phyloP scores from a whole-genome alignment of 1,140 invertebrate species.

The Drosophila arawakana region DNA sequence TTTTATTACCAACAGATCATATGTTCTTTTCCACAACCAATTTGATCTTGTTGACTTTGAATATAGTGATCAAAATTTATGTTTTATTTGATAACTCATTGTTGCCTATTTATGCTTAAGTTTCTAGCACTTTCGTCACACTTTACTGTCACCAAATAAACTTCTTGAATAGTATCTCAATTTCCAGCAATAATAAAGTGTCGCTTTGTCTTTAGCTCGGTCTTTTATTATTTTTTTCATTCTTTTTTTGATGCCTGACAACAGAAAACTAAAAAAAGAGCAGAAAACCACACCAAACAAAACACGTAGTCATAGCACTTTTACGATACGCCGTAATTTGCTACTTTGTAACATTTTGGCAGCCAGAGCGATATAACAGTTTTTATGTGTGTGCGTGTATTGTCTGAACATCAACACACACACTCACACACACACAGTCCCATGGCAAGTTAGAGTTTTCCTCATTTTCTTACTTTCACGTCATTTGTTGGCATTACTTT shows the following conservation, averaged over 20 bases:
- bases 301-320: conserved; percentile 65
- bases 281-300: conserved; percentile 31
- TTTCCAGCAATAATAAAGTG: conserved; percentile 9
- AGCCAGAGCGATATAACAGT: conserved; percentile 29
- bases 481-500: conserved; percentile 73
- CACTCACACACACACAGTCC: conserved; percentile 7
- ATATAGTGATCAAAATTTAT: not conserved
- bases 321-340: conserved; percentile 73
- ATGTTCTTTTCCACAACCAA: not conserved
- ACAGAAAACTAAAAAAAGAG: not conserved
- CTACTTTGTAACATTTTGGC: conserved; percentile 69
- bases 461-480: conserved; percentile 45
- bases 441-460: not conserved
- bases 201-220: conserved; percentile 4
- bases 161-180: conserved; percentile 2
- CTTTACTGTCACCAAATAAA: conserved; percentile 17
- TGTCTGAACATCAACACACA: conserved; percentile 31
- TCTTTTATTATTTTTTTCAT: not conserved
- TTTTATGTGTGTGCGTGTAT: conserved; percentile 68
- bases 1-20: not conserved
- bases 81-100: not conserved
- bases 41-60: not conserved
- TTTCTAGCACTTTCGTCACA: conserved; percentile 9
- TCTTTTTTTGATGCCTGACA: not conserved
- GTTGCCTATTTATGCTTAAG: not conserved